Percentiles rank a stretch among this genome's conserved stretches.
Evolutionary conservation across 2,888 invertebrate genomes (phyloP).

Genomic region (Taphrorychus bicolor): DNA sequence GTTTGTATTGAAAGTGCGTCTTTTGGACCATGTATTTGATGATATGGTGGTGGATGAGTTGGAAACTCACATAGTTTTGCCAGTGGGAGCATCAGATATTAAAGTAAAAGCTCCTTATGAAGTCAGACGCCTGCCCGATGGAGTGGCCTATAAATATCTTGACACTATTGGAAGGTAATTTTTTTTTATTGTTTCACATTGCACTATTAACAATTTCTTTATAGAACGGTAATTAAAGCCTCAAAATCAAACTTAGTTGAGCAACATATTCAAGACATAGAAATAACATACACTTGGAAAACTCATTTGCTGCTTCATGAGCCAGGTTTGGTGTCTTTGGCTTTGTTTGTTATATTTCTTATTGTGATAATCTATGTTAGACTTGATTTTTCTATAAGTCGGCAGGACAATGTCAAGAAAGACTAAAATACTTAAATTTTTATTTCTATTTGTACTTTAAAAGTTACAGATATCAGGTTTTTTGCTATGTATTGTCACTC

Average conservation of each 20-base stretch:
- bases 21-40: slow-evolving; percentile 97
- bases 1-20: slow-evolving; percentile 88
- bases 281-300: slow-evolving; percentile 88
- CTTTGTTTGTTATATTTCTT: slow-evolving; percentile 89
- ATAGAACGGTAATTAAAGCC: slow-evolving; percentile 82
- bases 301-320: slow-evolving; percentile 89
- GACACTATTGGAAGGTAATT: slow-evolving; percentile 78
- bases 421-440: slow-evolving; percentile 43
- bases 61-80: slow-evolving; percentile 87
- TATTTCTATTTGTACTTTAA: not conserved
- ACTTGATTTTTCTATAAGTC: slow-evolving; percentile 89
- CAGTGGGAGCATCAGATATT: slow-evolving; percentile 88
- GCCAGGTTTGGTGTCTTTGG: slow-evolving; percentile 86
- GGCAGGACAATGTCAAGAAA: slow-evolving; percentile 63
- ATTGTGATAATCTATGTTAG: slow-evolving; percentile 93
- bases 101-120: slow-evolving; percentile 83
- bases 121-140: slow-evolving; percentile 76
- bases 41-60: slow-evolving; percentile 95
- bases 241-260: slow-evolving; percentile 89
- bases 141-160: slow-evolving; percentile 89
- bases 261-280: slow-evolving; percentile 95
- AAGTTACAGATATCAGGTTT: not conserved
- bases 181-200: slow-evolving; percentile 1
- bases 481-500: too few species aligned
- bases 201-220: slow-evolving; percentile 47